Percentiles rank a stretch among this genome's conserved stretches.
Evolutionary conservation across 2,888 invertebrate species (phyloP).

Genomic region (Lochmaea crataegi): DNA sequence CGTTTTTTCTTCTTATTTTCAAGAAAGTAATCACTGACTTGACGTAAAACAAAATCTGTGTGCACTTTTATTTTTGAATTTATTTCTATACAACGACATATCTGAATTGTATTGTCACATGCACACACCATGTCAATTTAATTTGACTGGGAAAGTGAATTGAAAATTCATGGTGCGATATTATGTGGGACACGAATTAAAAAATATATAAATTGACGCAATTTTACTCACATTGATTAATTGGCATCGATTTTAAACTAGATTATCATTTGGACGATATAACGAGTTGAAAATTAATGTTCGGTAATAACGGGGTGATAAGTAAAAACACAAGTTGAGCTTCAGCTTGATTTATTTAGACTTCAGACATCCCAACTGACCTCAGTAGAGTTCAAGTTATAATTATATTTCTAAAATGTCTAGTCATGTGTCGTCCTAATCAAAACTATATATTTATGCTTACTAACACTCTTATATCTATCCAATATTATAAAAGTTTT

Average conservation of each 20-base stretch:
- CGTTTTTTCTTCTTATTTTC: neutral
- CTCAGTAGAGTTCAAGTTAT: too few relatives aligned
- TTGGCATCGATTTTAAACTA: neutral
- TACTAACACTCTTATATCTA: too few relatives aligned
- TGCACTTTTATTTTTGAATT: conserved; percentile 23
- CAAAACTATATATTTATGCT: too few relatives aligned
- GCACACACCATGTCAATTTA: conserved; percentile 36
- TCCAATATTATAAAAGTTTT: too few relatives aligned
- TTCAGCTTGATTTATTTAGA: too few relatives aligned
- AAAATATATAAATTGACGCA: neutral
- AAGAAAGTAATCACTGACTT: conserved; percentile 28
- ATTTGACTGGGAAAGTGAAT: conserved; percentile 37
- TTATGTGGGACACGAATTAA: conserved; percentile 22
- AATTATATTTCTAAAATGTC: too few relatives aligned
- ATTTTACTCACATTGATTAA: conserved; percentile 4
- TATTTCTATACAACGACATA: conserved; percentile 11
- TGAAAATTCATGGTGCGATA: conserved; percentile 1
- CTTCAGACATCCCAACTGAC: too few relatives aligned
- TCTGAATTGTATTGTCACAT: conserved; percentile 23
- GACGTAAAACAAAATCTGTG: conserved; percentile 28
- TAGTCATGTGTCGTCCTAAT: too few relatives aligned
- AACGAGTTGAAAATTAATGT: neutral
- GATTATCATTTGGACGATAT: neutral
- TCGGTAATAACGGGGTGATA: too few relatives aligned
- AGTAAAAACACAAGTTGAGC: too few relatives aligned